A percentile compares a stretch with the other conserved stretches of the same genome.
Evolutionary conservation across 2,113 vertebrate genomes (phyloP).

Genomic region (Ophthalmolycus amberensis): DNA sequence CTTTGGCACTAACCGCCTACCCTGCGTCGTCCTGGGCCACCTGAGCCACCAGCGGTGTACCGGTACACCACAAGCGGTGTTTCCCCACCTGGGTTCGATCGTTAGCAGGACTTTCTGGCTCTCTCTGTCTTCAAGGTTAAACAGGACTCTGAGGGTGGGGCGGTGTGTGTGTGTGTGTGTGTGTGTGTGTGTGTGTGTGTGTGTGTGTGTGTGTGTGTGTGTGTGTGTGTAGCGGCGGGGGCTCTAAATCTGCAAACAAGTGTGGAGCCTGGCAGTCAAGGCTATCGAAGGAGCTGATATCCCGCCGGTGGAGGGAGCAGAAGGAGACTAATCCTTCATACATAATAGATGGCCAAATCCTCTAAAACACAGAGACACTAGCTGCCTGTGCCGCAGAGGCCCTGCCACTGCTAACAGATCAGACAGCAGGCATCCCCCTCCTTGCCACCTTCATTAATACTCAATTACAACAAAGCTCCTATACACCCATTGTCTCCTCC

Average conservation of each 20-base stretch:
- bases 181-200: background rate
- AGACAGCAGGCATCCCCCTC: slow-evolving; percentile 68
- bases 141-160: slow-evolving; percentile 61
- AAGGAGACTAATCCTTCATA: slow-evolving; percentile 83
- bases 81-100: slow-evolving; percentile 60
- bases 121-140: slow-evolving; percentile 75
- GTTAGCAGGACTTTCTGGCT: slow-evolving; percentile 68
- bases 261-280: slow-evolving; percentile 74
- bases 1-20: slow-evolving; percentile 56
- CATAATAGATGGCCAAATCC: slow-evolving; percentile 86
- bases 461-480: slow-evolving; percentile 75
- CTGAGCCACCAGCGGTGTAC: slow-evolving; percentile 64
- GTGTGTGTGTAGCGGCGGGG: slow-evolving; percentile 8
- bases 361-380: slow-evolving; percentile 79
- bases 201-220: background rate
- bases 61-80: slow-evolving; percentile 46
- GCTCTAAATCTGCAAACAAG: slow-evolving; percentile 72
- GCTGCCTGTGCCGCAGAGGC: slow-evolving; percentile 70
- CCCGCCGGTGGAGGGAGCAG: slow-evolving; percentile 68
- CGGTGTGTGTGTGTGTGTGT: background rate
- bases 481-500: slow-evolving; percentile 64
- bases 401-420: slow-evolving; percentile 76
- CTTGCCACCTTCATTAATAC: slow-evolving; percentile 79
- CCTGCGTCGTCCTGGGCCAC: slow-evolving; percentile 53
- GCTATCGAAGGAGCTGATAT: slow-evolving; percentile 73